phyloP scores from a whole-genome alignment of 2,888 invertebrate genomes.

The Bugulina stolonifera region DNA sequence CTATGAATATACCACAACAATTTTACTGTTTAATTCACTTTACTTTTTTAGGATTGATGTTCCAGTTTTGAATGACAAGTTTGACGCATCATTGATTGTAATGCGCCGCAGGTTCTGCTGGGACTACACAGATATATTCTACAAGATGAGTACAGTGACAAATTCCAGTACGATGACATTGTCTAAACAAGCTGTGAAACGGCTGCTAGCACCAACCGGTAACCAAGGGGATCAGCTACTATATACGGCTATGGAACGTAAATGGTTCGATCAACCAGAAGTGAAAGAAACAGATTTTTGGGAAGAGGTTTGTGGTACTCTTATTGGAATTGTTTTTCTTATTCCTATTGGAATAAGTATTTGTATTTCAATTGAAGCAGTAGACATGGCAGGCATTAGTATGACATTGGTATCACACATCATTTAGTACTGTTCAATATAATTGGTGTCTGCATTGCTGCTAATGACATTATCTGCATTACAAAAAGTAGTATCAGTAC shows the following conservation, averaged over 20 bases:
- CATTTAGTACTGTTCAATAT: too few species aligned
- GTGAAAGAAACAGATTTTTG: background rate
- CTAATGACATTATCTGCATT: too few species aligned
- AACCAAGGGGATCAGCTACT: background rate
- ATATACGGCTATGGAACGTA: background rate
- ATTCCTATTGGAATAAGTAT: too few species aligned
- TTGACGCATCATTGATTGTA: background rate
- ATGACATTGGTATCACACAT: too few species aligned
- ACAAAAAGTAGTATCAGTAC: too few species aligned
- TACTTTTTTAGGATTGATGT: background rate
- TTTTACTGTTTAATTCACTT: too few species aligned
- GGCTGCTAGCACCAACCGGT: background rate
- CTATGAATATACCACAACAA: too few species aligned
- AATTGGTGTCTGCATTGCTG: too few species aligned
- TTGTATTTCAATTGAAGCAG: too few species aligned
- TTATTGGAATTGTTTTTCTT: too few species aligned
- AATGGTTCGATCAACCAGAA: background rate
- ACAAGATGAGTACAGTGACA: background rate
- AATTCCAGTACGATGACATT: background rate
- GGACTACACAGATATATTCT: conserved; percentile 1
- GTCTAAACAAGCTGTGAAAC: background rate
- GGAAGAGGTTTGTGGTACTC: too few species aligned
- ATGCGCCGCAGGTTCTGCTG: background rate
- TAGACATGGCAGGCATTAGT: too few species aligned
- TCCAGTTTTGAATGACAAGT: background rate